Evolutionary conservation across 2,888 invertebrate species (phyloP), one percentile per base, ranked within the genome.

Genomic region (Nymphalis c-album): DNA sequence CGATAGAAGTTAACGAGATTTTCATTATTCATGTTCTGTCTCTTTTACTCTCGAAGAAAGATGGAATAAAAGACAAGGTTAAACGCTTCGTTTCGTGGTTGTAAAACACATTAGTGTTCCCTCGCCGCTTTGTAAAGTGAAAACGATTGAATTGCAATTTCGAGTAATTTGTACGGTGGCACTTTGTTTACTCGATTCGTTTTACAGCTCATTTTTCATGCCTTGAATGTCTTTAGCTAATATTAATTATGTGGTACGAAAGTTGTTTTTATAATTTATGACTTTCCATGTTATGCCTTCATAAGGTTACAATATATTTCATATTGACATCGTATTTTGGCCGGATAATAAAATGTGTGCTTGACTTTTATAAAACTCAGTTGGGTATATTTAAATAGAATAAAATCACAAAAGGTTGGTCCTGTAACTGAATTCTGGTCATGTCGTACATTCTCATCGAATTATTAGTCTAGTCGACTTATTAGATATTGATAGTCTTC

Each of bases 1-100:
- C 67, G 67, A 57, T 69, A 71, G 48, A 63, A 69, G 55, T 64
- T 62, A 58, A 64, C 57, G 66, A 46, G 59, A 61, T 60, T 63
- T 71, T 68, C 57, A 68, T 65, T 59, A 53, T 57, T 1, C 2
- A 47, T 47, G 8, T 16, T 51, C 53, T 22, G n/a, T 60, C 62
- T 50, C 60, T 35, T 50, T 57, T 17, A 17, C 57, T 35, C 64
- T 31, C 35, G 13, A n/a, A 40, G 53, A 35, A 20, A 31, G 7
- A 18, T 13, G 5, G n/a, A 2, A 17, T 2, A 16, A 55, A 47
- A 48, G 22, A 61, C 48, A 63, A 67, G 50, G 57, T 48, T n/a
- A 63, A n/a, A 55, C 18, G 53, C 48, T 57, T 51, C 35, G 7
- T 63, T 60, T 57, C 60, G 18, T 57, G 47, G 51, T 47, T 53